phyloP scores from a whole-genome alignment of 2,113 vertebrate genomes.

The Rhabdomys dilectus region DNA sequence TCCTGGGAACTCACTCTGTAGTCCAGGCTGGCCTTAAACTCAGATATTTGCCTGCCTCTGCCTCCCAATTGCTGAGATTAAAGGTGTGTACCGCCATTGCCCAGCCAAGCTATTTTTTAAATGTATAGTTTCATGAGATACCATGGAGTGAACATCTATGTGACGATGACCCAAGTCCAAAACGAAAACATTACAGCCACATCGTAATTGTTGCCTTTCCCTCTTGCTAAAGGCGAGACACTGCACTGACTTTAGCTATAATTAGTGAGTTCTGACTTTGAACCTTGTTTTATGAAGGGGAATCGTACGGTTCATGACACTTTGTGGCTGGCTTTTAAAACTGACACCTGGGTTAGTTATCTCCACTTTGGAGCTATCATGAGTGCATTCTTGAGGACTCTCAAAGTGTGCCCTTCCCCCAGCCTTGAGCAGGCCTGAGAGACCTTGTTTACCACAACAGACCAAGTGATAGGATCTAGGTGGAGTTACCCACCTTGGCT shows the following conservation, averaged over 20 bases:
- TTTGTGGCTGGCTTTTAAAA: conserved; percentile 36
- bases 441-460: too few relatives aligned
- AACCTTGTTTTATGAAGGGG: background rate
- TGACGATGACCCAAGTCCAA: background rate
- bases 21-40: background rate
- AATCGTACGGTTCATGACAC: background rate
- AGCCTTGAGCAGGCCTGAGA: too few relatives aligned
- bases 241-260: conserved; percentile 20
- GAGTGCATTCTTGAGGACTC: too few relatives aligned
- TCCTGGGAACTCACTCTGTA: background rate
- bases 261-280: conserved; percentile 36
- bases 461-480: too few relatives aligned
- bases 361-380: background rate
- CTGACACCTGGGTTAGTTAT: background rate
- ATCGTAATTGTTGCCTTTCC: background rate
- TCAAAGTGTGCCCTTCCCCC: too few relatives aligned
- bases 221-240: background rate
- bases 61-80: background rate
- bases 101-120: conserved; percentile 11
- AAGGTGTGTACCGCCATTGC: background rate
- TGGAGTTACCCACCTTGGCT: too few relatives aligned
- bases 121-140: conserved; percentile 31
- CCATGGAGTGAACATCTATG: background rate
- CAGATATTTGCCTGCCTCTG: background rate
- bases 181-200: background rate